A percentile compares a stretch with the other conserved stretches of the same genome.
Conservation (phyloP, 37 sponge, comb jelly and placozoan species). For the Cliona cf. orientalis region DNA sequence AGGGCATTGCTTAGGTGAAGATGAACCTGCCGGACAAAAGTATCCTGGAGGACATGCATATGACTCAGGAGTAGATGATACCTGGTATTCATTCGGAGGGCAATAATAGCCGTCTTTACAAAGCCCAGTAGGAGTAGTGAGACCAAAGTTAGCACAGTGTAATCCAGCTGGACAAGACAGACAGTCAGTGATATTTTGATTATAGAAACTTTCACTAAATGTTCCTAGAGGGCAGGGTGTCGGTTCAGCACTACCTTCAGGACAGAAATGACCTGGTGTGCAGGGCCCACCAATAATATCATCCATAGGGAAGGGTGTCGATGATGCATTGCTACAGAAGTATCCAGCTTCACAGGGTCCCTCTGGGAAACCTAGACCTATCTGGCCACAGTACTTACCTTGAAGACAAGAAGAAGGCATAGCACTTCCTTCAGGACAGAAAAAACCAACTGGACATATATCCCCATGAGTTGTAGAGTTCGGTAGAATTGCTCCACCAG, state of each 20-base stretch:
- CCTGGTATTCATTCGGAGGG: not conserved
- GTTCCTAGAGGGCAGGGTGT: not conserved
- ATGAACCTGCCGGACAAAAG: slow-evolving; percentile 7
- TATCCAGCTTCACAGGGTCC: too few relatives aligned
- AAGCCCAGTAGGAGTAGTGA: not conserved
- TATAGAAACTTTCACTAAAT: not conserved
- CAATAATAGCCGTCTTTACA: slow-evolving; percentile 11
- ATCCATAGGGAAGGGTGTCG: too few relatives aligned
- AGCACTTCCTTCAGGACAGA: not conserved
- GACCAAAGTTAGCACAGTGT: not conserved
- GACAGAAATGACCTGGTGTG: not conserved
- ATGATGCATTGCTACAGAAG: too few relatives aligned
- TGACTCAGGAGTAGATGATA: not conserved
- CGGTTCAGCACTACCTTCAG: not conserved
- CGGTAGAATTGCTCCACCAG: too few relatives aligned
- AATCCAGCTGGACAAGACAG: slow-evolving; percentile 4
- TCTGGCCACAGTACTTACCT: too few relatives aligned
- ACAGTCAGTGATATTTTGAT: slow-evolving; percentile 8
- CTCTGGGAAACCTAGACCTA: too few relatives aligned
- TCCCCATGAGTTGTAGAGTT: not conserved
- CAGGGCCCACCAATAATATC: too few relatives aligned
- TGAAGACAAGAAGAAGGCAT: too few relatives aligned
- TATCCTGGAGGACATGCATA: not conserved
- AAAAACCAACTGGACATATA: not conserved
- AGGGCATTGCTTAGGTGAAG: not conserved